Conservation (phyloP, 2,888 invertebrate genomes). For the Lasioglossum leucozonium region DNA sequence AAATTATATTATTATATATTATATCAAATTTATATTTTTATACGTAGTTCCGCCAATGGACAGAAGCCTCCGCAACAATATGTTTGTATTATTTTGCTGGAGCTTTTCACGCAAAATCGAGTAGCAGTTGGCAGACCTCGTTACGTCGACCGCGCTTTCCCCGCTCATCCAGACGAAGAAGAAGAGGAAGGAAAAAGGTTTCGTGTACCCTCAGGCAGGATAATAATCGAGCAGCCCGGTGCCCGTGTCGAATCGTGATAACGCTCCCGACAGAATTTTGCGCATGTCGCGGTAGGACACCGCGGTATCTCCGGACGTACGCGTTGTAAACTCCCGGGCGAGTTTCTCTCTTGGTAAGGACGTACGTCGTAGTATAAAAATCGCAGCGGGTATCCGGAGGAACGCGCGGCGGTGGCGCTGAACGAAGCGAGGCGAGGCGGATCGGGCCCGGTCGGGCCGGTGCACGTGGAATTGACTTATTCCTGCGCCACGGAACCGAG, state of each 20-base stretch:
- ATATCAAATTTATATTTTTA: too few relatives aligned
- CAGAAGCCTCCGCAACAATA: too few relatives aligned
- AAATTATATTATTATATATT: too few relatives aligned
- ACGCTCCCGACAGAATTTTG: conserved; percentile 29
- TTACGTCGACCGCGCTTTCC: not conserved
- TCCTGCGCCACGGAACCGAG: not conserved
- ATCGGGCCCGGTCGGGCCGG: not conserved
- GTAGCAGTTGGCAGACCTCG: not conserved
- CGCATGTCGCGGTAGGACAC: conserved; percentile 28
- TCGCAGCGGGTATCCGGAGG: conserved; percentile 49
- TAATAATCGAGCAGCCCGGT: conserved; percentile 10
- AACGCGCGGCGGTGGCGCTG: not conserved
- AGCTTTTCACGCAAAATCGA: not conserved
- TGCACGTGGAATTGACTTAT: conserved; percentile 51
- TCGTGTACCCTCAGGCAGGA: not conserved
- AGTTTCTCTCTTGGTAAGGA: conserved; percentile 26
- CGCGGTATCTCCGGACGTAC: conserved; percentile 11
- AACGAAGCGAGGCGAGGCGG: not conserved
- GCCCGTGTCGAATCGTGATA: conserved; percentile 22
- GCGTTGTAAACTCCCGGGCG: conserved; percentile 24
- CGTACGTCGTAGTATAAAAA: conserved; percentile 21
- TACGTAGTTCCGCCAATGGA: too few relatives aligned
- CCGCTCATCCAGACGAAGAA: not conserved
- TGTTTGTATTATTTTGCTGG: not conserved
- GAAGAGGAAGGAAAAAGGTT: conserved; percentile 22